phyloP scores from a whole-genome alignment of 2,888 invertebrate species.

The Chrysodeixis includens region DNA sequence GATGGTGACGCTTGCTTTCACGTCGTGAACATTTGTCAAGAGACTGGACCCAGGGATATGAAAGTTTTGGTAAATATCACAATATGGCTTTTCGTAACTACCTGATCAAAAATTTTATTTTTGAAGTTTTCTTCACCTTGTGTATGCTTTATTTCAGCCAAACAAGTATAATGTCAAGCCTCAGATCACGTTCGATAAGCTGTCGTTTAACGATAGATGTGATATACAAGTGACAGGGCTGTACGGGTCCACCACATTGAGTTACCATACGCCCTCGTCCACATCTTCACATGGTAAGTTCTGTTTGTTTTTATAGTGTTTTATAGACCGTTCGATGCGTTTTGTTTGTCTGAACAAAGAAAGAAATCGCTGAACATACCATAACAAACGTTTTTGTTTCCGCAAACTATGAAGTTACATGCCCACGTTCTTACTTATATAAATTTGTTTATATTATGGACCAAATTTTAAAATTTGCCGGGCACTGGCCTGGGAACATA shows the following conservation, averaged over 20 bases:
- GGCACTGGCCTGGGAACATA: too few relatives aligned
- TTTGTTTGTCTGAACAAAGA: too few relatives aligned
- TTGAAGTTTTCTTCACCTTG: not conserved
- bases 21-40: slow-evolving; percentile 63
- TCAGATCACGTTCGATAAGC: slow-evolving; percentile 41
- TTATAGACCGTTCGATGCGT: too few relatives aligned
- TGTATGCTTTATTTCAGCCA: slow-evolving; percentile 58
- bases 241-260: slow-evolving; percentile 59
- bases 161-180: slow-evolving; percentile 46
- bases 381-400: too few relatives aligned
- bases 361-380: too few relatives aligned
- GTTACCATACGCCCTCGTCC: slow-evolving; percentile 65
- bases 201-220: slow-evolving; percentile 66
- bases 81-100: slow-evolving; percentile 31
- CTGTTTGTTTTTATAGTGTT: not conserved
- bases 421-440: too few relatives aligned
- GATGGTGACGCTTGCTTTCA: slow-evolving; percentile 56
- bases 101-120: not conserved
- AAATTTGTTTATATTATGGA: too few relatives aligned
- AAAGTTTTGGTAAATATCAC: slow-evolving; percentile 62
- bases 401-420: too few relatives aligned
- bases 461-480: too few relatives aligned
- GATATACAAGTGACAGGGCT: slow-evolving; percentile 62
- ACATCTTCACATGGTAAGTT: slow-evolving; percentile 59
- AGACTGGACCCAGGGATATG: slow-evolving; percentile 22